Percentiles rank a stretch among this genome's conserved stretches.
Evolutionary conservation across 2,113 vertebrate species (phyloP).

Genomic region (Calidris pygmaea): DNA sequence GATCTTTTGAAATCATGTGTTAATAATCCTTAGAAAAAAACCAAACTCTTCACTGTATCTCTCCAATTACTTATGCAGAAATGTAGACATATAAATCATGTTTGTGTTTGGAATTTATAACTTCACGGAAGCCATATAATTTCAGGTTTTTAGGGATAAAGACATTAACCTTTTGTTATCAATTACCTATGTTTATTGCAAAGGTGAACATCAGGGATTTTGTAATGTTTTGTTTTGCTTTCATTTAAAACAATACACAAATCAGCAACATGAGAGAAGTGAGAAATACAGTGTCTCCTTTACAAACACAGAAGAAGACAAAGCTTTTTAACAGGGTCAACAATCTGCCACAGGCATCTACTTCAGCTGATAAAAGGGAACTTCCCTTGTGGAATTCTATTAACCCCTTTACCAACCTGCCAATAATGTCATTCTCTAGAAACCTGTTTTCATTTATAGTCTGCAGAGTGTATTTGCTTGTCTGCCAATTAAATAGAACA

Average conservation of each 20-base stretch:
- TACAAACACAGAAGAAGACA: background rate
- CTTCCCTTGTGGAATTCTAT: slow-evolving; percentile 38
- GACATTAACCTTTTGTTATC: background rate
- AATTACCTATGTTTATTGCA: background rate
- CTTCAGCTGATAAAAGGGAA: slow-evolving; percentile 8
- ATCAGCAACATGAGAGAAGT: background rate
- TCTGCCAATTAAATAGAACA: slow-evolving; percentile 20
- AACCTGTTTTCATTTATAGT: slow-evolving; percentile 7
- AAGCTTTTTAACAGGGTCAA: background rate
- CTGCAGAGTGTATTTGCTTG: slow-evolving; percentile 12
- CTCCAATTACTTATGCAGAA: background rate
- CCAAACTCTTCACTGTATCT: background rate
- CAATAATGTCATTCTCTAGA: slow-evolving; percentile 25
- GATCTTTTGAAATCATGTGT: background rate
- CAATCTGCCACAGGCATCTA: background rate
- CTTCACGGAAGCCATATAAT: background rate
- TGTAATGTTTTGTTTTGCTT: background rate
- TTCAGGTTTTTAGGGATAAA: background rate
- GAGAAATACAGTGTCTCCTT: background rate
- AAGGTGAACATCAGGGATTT: background rate
- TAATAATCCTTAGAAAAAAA: background rate
- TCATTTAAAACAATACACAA: background rate
- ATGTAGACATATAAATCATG: background rate
- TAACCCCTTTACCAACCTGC: slow-evolving; percentile 13
- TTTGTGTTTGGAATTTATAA: background rate